Evolutionary conservation across 2,797 vertebrate species (phyloP), one percentile per base, ranked within the genome.

Genomic region (Pangasius krempfi): DNA sequence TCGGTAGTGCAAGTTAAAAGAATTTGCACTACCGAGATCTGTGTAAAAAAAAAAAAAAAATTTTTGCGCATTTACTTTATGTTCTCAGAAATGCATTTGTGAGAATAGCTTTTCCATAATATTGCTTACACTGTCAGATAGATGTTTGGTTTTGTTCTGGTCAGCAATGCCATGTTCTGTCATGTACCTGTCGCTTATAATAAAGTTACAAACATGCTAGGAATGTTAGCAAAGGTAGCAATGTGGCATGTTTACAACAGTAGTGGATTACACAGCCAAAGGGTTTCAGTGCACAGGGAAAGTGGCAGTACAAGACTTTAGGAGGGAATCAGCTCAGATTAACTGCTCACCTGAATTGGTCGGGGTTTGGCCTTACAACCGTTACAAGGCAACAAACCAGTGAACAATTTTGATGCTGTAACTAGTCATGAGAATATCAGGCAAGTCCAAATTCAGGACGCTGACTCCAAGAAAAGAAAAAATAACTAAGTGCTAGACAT

Each of bases 281-380:
- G 40, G 47, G 27, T 52, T 52, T 52, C 25, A 52, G 27, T 3
- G 14, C 5, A 37, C 68, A 14, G 33, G 14, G 18, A 72, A 72
- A 52, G 58, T 25, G 44, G n/a, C n/a, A 47, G n/a, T 52, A 14
- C 44, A 47, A 78, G 56, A 47, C 0, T 62, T 37, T 22, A 30
- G 20, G 22, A 44, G 52, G 12, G 30, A 87, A 68, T 85, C 22
- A 9, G 44, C 25, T 72, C 73, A 85, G 30, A 68, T 86, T 62
- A 58, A 73, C 75, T 79, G 50, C 80, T 87, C 37, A 70, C 81
- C 85, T 75, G 76, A 78, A 76, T 25, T 86, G 76, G 68, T 68
- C 25, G 3, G 47, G 18, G 50, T 30, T n/a, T 84, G 37, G 33
- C 13, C 25, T 30, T 27, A 87, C n/a, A 73, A 80, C 27, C 37